Percentiles rank a stretch among this genome's conserved stretches.
phyloP scores from a whole-genome alignment of 2,797 vertebrate species.

The Vespertilio murinus region DNA sequence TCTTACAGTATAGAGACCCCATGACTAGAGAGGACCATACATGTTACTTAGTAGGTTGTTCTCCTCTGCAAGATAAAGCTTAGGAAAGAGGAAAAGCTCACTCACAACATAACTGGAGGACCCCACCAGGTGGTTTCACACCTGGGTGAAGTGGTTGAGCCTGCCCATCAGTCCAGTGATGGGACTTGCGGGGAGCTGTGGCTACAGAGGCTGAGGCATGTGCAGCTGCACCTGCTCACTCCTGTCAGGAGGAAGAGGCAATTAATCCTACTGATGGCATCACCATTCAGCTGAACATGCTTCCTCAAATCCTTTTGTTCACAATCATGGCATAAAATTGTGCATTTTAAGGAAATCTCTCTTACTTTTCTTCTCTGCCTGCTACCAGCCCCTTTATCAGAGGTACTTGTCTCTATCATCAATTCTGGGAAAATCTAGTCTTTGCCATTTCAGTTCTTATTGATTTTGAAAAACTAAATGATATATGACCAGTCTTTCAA shows the following conservation, averaged over 20 bases:
- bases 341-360: not conserved
- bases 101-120: not conserved
- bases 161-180: not conserved
- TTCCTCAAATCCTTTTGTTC: not conserved
- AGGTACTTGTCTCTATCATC: not conserved
- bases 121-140: no score
- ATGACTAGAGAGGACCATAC: no score
- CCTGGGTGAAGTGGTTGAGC: fast-evolving
- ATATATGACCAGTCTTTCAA: no score
- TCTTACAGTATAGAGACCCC: no score
- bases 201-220: not conserved
- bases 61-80: not conserved
- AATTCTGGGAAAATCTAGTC: not conserved
- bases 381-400: not conserved
- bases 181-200: not conserved
- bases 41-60: no score
- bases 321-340: not conserved
- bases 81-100: not conserved
- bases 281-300: not conserved
- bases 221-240: not conserved
- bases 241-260: not conserved
- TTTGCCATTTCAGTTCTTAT: not conserved
- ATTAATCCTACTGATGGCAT: not conserved
- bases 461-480: not conserved
- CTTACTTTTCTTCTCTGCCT: not conserved